These are phyloP conservation scores for Typhlomys cinereus DNA, from an alignment of 2,113 vertebrate species.

Conservation along the genomic window DNA sequence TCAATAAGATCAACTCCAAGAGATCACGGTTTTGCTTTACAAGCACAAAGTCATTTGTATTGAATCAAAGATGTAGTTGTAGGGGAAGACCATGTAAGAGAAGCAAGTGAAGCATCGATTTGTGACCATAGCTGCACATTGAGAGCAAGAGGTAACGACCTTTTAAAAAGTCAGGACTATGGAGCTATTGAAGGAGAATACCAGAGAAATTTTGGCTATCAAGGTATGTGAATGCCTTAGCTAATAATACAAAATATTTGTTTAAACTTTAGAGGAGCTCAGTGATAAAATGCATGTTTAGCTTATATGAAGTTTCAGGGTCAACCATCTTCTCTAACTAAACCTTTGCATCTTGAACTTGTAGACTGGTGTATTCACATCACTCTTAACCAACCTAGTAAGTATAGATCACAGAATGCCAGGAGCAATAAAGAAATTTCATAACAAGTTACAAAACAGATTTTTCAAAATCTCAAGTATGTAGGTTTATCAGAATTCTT, in stretches of 20 bases:
- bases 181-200: too few species aligned
- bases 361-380: not conserved
- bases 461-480: not conserved
- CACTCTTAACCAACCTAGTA: not conserved
- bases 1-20: not conserved
- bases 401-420: not conserved
- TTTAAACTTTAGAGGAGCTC: not conserved
- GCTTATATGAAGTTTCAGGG: too few species aligned
- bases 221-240: too few species aligned
- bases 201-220: too few species aligned
- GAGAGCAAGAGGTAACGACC: too few species aligned
- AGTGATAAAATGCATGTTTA: not conserved
- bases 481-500: not conserved
- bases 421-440: not conserved
- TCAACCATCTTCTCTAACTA: not conserved
- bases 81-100: too few species aligned
- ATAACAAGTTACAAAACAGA: not conserved
- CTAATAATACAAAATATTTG: too few species aligned
- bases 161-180: too few species aligned
- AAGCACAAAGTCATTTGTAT: not conserved
- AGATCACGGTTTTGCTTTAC: too few species aligned
- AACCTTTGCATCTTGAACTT: not conserved
- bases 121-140: too few species aligned
- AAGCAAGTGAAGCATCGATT: too few species aligned
- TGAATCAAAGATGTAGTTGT: too few species aligned